Conservation (phyloP, 1,140 invertebrate genomes). For the Druon quercuslanigerum region DNA sequence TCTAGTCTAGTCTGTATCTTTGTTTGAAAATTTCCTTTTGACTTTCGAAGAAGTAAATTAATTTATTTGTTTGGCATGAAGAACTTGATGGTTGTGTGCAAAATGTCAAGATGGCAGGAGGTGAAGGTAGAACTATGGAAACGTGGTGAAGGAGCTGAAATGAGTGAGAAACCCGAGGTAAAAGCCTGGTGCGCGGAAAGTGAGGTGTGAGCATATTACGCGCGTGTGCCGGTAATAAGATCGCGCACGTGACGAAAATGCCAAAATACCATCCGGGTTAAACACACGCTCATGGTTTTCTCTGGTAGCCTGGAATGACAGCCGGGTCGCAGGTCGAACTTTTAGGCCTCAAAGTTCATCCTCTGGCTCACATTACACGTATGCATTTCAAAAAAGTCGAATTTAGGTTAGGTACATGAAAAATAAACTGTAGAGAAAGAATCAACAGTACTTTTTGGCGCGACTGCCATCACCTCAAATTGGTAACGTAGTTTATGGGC, state of each 20-base stretch:
- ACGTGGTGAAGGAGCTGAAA: conserved; percentile 29
- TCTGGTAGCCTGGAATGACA: conserved; percentile 12
- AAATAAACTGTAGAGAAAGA: no score
- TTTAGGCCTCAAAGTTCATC: background rate
- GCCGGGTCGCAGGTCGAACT: background rate
- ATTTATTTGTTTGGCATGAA: background rate
- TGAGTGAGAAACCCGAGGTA: conserved; percentile 25
- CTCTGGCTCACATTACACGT: no score
- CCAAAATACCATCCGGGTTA: conserved; percentile 45
- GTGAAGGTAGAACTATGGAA: conserved; percentile 1
- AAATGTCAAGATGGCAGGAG: conserved; percentile 10
- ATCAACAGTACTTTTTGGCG: no score
- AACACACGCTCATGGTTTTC: conserved; percentile 28
- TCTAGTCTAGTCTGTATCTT: no score
- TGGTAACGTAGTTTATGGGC: no score
- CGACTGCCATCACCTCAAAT: no score
- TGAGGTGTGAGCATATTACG: conserved; percentile 52
- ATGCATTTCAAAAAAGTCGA: no score
- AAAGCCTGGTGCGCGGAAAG: conserved; percentile 16
- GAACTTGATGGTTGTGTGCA: background rate
- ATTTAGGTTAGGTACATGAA: no score
- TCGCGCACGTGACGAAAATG: conserved; percentile 57
- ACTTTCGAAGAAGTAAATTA: no score
- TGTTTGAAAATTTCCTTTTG: no score
- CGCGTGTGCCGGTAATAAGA: conserved; percentile 60